Conservation (phyloP, 2,888 invertebrate genomes). For the Thecophora atra region DNA sequence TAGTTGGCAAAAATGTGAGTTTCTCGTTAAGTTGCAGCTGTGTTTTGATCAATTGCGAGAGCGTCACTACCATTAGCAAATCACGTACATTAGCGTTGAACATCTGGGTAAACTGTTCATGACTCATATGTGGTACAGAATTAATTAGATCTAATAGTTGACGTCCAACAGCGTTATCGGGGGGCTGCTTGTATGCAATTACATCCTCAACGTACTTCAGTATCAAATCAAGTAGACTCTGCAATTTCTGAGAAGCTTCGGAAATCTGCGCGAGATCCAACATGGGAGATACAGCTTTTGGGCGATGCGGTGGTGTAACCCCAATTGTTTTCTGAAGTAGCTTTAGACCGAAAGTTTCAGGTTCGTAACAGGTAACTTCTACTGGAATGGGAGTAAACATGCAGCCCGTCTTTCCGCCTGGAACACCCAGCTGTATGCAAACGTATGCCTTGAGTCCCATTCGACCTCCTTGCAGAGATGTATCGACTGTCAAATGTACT, state of each 20-base stretch:
- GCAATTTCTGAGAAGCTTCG: slow-evolving; percentile 83
- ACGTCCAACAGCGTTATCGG: slow-evolving; percentile 90
- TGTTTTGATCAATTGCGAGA: slow-evolving; percentile 95
- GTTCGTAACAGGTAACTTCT: slow-evolving; percentile 88
- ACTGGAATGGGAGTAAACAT: slow-evolving; percentile 97
- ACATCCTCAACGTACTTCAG: slow-evolving; percentile 92
- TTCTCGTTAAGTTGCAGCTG: slow-evolving; percentile 97
- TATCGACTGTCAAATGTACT: slow-evolving; percentile 95
- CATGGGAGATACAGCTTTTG: slow-evolving; percentile 76
- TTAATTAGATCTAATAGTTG: slow-evolving; percentile 89
- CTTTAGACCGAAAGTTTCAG: slow-evolving; percentile 85
- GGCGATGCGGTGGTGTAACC: slow-evolving; percentile 67
- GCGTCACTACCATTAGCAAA: slow-evolving; percentile 94
- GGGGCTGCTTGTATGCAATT: slow-evolving; percentile 77
- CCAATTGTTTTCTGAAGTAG: slow-evolving; percentile 85
- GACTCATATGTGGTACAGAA: slow-evolving; percentile 89
- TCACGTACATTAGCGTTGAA: slow-evolving; percentile 97
- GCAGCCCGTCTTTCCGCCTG: slow-evolving; percentile 89
- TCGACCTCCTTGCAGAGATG: slow-evolving; percentile 83
- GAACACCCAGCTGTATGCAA: slow-evolving; percentile 92
- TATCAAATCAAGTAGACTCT: slow-evolving; percentile 79
- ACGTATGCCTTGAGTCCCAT: slow-evolving; percentile 96
- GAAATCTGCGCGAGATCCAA: slow-evolving; percentile 83
- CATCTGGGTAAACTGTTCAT: slow-evolving; percentile 92
- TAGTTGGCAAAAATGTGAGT: slow-evolving; percentile 83